Evolutionary conservation across 2,113 vertebrate genomes (phyloP), one percentile per base, ranked within the genome.

Genomic region (Hemiscyllium ocellatum): DNA sequence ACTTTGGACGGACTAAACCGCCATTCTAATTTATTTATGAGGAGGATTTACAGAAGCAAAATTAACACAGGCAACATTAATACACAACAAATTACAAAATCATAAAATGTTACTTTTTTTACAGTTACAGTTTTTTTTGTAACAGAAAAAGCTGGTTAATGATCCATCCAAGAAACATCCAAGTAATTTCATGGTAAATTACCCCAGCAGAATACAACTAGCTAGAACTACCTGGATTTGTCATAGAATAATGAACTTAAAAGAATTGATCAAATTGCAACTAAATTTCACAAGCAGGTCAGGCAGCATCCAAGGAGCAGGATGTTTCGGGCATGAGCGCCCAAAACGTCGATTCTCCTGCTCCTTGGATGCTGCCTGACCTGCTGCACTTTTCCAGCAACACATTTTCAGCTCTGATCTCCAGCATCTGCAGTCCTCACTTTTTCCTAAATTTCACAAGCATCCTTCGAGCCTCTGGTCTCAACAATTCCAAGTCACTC

Each of bases 11-110:
- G 78, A 24, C 26, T 90, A 19, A 61, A 90, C 52, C 4, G 33
- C 56, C 29, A 61, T n/a, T 29, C 52, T 29, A 61, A 19, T 89
- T 90, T 90, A 90, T 90, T 90, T 90, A 90, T 29, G n/a, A 13
- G 61, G 13, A 17, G 13, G 52, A 90, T 90, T 61, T 65, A 90
- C 4, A 1, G 87, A 61, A 90, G 26, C 87, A 65, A 90, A 90
- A 90, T 61, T 90, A 89, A 89, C 24, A 89, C 85, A 52, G 50
- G 50, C 86, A 89, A 87, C 22, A 87, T 87, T 87, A 89, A 89
- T 89, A 61, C 12, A 52, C 19, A 90, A 90, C 56, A 65, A 90
- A 90, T n/a, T n/a, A 56, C 26, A 65, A 61, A 61, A 15, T 90
- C 87, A 29, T 65, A 90, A 29, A 61, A 19, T 15, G 52, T 61